Conservation (phyloP, 1,140 invertebrate species). For the Goniozus legneri region DNA sequence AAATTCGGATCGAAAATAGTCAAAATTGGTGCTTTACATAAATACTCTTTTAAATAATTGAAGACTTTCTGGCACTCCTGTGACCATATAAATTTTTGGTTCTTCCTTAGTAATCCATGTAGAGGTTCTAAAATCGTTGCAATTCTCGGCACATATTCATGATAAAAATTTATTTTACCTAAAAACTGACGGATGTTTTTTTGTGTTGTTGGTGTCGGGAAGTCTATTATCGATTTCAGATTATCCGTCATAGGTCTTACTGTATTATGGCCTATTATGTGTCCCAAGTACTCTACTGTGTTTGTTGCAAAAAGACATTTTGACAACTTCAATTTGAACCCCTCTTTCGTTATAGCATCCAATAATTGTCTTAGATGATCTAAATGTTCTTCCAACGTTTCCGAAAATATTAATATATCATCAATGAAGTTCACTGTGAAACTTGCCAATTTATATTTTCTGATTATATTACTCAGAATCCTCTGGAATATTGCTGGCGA, state of each 20-base stretch:
- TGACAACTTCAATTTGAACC: slow-evolving; percentile 2
- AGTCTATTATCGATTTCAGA: not conserved
- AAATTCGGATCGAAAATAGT: not conserved
- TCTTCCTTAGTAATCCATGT: not conserved
- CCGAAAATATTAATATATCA: slow-evolving; percentile 33
- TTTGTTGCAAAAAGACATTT: slow-evolving; percentile 7
- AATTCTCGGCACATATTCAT: not conserved
- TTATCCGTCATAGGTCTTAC: slow-evolving; percentile 2
- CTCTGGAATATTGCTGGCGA: slow-evolving; percentile 26
- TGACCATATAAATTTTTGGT: not conserved
- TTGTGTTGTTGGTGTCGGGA: slow-evolving; percentile 1
- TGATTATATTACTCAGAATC: slow-evolving; percentile 28
- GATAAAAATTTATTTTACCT: slow-evolving; percentile 5
- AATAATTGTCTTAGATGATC: slow-evolving; percentile 5
- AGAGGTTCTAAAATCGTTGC: not conserved
- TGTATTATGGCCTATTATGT: slow-evolving; percentile 10
- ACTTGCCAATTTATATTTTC: slow-evolving; percentile 35
- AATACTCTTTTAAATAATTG: not conserved
- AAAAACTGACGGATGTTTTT: slow-evolving; percentile 2
- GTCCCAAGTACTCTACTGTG: slow-evolving; percentile 8
- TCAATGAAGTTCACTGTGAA: slow-evolving; percentile 32
- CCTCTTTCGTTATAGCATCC: slow-evolving; percentile 1
- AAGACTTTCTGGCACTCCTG: not conserved
- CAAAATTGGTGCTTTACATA: not conserved
- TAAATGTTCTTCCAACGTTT: slow-evolving; percentile 30